phyloP scores from a whole-genome alignment of 2,888 invertebrate species.

The Papilio elwesi region DNA sequence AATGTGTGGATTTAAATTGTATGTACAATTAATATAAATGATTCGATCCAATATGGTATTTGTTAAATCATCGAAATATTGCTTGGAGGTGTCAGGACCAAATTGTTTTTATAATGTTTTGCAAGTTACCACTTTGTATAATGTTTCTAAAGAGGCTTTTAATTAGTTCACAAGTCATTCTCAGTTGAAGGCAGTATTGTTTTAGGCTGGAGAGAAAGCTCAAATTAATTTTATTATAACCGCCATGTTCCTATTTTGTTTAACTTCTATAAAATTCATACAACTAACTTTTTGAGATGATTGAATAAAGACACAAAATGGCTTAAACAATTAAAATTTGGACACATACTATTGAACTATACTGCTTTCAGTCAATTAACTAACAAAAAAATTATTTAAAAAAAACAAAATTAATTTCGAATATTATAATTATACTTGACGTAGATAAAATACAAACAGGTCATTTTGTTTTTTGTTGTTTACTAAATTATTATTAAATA shows the following conservation, averaged over 20 bases:
- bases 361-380: constrained; percentile 39
- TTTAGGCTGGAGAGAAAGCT: constrained; percentile 4
- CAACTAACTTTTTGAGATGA: constrained; percentile 1
- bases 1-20: too few relatives aligned
- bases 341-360: not conserved
- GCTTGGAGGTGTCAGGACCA: constrained; percentile 31
- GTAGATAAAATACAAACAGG: constrained; percentile 39
- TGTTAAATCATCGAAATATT: not conserved
- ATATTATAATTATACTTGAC: constrained; percentile 36
- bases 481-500: constrained; percentile 65
- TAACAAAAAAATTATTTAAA: constrained; percentile 27
- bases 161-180: constrained; percentile 49
- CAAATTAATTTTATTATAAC: constrained; percentile 20
- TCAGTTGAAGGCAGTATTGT: constrained; percentile 36
- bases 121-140: constrained; percentile 70
- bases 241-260: constrained; percentile 27
- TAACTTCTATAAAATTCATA: not conserved
- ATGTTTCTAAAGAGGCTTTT: constrained; percentile 68
- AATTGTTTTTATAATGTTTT: constrained; percentile 46
- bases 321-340: not conserved
- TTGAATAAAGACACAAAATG: not conserved
- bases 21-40: too few relatives aligned
- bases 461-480: constrained; percentile 59
- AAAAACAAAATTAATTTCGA: constrained; percentile 39
- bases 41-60: not conserved